Conservation (phyloP, 2,113 vertebrate species). For the Oreochromis niloticus region DNA sequence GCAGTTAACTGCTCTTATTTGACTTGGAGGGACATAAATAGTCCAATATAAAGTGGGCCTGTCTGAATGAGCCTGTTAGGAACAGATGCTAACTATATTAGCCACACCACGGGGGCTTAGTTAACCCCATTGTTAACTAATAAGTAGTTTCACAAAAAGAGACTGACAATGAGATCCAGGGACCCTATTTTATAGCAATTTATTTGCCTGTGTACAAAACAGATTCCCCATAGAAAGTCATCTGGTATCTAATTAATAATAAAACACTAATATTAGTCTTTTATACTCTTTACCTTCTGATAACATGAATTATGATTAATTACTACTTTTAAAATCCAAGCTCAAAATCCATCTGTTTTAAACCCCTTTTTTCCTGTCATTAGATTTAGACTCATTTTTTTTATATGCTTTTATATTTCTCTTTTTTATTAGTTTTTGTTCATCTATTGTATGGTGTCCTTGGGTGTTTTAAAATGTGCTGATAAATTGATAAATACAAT, state of each 20-base stretch:
- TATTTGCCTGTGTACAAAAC: constrained; percentile 6
- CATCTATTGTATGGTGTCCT: no score
- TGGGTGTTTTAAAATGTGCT: no score
- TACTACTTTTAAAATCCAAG: background rate
- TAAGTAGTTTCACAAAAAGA: background rate
- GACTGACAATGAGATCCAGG: background rate
- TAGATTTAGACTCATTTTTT: no score
- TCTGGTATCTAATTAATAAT: background rate
- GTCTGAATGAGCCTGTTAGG: background rate
- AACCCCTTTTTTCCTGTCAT: background rate
- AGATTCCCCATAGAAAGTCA: background rate
- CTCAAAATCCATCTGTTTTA: background rate
- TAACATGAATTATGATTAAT: background rate
- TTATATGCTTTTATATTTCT: no score
- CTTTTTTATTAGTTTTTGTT: no score
- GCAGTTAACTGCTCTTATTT: constrained; percentile 12
- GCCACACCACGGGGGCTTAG: background rate
- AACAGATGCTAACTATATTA: constrained; percentile 1
- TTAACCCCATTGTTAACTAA: background rate
- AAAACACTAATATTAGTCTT: background rate
- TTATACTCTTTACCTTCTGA: background rate
- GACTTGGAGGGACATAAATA: constrained; percentile 57
- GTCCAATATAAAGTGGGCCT: constrained; percentile 55
- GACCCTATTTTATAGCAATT: background rate
- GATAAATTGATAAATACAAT: no score